A percentile compares a stretch with the other conserved stretches of the same genome.
phyloP scores from a whole-genome alignment of 2,797 vertebrate genomes.

The Hippocampus kuda region DNA sequence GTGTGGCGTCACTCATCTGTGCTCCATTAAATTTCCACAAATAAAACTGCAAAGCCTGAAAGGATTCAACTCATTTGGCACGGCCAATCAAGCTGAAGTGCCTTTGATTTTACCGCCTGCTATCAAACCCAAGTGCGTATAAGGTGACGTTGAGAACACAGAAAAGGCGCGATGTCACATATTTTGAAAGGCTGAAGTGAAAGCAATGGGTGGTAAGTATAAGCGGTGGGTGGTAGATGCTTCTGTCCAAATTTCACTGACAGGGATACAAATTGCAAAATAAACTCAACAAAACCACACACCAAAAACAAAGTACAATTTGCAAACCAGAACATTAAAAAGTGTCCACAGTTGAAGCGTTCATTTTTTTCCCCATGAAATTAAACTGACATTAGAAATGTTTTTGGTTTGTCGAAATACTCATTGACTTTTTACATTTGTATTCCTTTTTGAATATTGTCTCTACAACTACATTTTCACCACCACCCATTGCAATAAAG shows the following conservation, averaged over 20 bases:
- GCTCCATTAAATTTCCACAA: constrained; percentile 24
- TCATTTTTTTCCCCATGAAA: too few relatives aligned
- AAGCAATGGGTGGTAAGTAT: not conserved
- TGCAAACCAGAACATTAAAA: too few relatives aligned
- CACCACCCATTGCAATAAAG: constrained; percentile 1
- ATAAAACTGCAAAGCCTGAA: constrained; percentile 31
- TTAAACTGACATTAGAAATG: not conserved
- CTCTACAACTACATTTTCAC: not conserved
- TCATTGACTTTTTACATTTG: not conserved
- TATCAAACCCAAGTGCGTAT: constrained; percentile 15
- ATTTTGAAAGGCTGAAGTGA: not conserved
- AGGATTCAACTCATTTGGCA: constrained; percentile 35
- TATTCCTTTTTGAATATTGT: not conserved
- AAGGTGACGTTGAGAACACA: constrained; percentile 10
- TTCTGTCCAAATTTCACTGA: too few relatives aligned
- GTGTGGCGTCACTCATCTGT: constrained; percentile 26
- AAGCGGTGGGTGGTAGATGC: too few relatives aligned
- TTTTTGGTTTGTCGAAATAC: not conserved
- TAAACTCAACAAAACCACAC: too few relatives aligned
- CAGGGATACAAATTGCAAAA: too few relatives aligned
- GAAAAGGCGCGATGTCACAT: constrained; percentile 12
- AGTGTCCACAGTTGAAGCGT: too few relatives aligned
- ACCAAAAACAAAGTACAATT: too few relatives aligned
- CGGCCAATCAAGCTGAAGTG: constrained; percentile 20
- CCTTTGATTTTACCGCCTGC: constrained; percentile 20